These are phyloP conservation scores for Hycleus phaleratus DNA, from an alignment of 1,140 invertebrate genomes.

Conservation along the genomic window DNA sequence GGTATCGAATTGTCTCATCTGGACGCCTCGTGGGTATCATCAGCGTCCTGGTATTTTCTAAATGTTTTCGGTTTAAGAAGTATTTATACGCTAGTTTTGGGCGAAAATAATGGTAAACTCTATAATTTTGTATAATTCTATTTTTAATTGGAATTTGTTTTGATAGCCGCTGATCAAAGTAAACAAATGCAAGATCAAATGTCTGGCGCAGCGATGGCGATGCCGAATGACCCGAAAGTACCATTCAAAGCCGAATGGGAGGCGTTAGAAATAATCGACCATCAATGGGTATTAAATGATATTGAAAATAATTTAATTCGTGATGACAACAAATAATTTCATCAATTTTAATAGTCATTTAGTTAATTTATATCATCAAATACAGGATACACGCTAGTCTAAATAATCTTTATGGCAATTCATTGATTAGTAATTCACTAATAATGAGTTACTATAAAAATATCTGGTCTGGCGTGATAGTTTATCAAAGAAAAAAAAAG, in stretches of 20 bases:
- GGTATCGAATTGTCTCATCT: conserved; percentile 91
- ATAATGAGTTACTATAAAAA: too few species aligned
- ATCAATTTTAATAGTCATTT: too few species aligned
- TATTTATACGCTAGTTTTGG: conserved; percentile 95
- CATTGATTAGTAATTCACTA: too few species aligned
- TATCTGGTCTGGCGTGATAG: too few species aligned
- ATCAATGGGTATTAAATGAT: conserved; percentile 80
- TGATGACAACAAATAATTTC: too few species aligned
- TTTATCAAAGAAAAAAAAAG: too few species aligned
- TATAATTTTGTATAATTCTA: not conserved
- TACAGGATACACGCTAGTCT: too few species aligned
- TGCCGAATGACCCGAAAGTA: conserved; percentile 95
- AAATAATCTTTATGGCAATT: too few species aligned
- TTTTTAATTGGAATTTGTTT: not conserved
- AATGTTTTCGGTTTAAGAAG: conserved; percentile 98
- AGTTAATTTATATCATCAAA: too few species aligned
- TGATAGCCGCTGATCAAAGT: conserved; percentile 83
- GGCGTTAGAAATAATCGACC: conserved; percentile 91
- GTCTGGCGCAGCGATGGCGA: conserved; percentile 91
- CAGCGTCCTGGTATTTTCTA: conserved; percentile 99
- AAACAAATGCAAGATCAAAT: conserved; percentile 97
- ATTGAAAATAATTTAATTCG: conserved; percentile 47
- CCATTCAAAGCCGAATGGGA: conserved; percentile 99
- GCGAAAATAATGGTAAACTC: conserved; percentile 87
- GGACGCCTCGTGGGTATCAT: conserved; percentile 99